Base-by-base conservation (phyloP, 2,888 invertebrate genomes). In the Clanis bilineata region DNA sequence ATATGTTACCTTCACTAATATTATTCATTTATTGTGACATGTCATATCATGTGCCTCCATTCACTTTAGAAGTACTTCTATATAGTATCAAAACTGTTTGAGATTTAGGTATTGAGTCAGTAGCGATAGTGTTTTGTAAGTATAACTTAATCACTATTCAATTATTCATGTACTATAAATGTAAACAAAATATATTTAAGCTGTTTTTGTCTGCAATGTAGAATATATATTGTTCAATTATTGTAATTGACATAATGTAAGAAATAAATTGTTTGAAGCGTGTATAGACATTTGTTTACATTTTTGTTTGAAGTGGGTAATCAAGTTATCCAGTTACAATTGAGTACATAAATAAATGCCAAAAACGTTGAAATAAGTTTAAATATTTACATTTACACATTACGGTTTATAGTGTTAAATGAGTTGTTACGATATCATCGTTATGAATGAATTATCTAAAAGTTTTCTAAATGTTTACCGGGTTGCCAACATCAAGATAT, bases 301-400 rank as follows among this genome's bases (percentile, higher is more conserved):
- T n/a, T n/a, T n/a, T n/a, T n/a, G n/a, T n/a, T n/a, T n/a, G n/a
- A n/a, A n/a, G n/a, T n/a, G n/a, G n/a, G n/a, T n/a, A n/a, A n/a
- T n/a, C n/a, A n/a, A n/a, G n/a, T n/a, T 43, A 9, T 43, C 10
- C 25, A 47, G 32, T 51, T n/a, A 32, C 32, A 51, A 51, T 32
- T 3, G 18, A 18, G 4, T 23, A 23, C 22, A 51, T 28, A 28
- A 7, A 10, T 51, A 21, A 32, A 28, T 18, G 51, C 51, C 51
- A 51, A 51, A 51, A 51, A 32, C 18, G 25, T 47, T 47, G 25
- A 28, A 32, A 28, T 51, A 51, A 51, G 51, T 51, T 32, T 51
- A 21, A n/a, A 51, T 3, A 18, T 51, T 32, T 18, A 51, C n/a
- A 25, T 45, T 15, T 32, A 18, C 10, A 10, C 21, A 45, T 25